Percentiles rank a stretch among this genome's conserved stretches.
Conservation (phyloP, 2,113 vertebrate species). For the Eptesicus fuscus region DNA sequence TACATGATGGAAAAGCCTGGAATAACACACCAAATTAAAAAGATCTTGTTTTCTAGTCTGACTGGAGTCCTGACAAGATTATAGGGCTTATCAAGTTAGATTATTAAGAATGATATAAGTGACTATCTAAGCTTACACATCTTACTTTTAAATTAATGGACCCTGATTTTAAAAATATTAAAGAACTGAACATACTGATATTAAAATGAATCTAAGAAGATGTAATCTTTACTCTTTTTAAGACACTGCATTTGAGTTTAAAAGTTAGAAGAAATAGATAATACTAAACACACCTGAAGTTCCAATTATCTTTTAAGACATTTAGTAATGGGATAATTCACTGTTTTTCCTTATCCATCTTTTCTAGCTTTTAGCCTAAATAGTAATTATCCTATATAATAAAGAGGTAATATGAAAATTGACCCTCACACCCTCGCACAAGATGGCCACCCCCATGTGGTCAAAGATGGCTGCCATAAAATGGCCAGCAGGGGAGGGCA, state of each 20-base stretch:
- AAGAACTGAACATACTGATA: background rate
- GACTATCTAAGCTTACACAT: background rate
- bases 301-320: background rate
- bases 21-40: background rate
- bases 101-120: background rate
- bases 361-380: slow-evolving; percentile 54
- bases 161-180: background rate
- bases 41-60: slow-evolving; percentile 15
- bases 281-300: background rate
- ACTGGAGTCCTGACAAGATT: background rate
- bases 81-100: background rate
- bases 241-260: background rate
- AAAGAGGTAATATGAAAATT: no score
- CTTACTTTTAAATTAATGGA: background rate
- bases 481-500: no score
- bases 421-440: no score
- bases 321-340: background rate
- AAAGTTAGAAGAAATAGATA: background rate
- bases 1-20: background rate
- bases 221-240: background rate
- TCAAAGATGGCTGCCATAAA: no score
- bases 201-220: background rate
- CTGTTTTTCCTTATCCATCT: background rate
- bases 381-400: background rate
- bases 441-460: no score